Conservation (phyloP, 2,888 invertebrate genomes). For the Pinctada fucata region DNA sequence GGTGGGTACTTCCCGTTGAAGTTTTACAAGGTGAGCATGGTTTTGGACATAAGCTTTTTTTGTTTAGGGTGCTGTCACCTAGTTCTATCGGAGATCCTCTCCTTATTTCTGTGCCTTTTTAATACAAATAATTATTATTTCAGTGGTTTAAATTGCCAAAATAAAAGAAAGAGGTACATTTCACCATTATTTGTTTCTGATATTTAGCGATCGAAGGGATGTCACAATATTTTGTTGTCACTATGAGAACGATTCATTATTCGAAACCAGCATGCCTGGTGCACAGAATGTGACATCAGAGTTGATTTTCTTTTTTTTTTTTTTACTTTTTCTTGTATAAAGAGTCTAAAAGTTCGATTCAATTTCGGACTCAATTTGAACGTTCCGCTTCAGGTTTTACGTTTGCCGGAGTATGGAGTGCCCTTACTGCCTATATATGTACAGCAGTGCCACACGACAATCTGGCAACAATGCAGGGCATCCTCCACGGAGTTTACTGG, state of each 20-base stretch:
- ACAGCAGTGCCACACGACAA: constrained; percentile 47
- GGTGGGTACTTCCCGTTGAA: constrained; percentile 53
- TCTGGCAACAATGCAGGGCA: constrained; percentile 53
- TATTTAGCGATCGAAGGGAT: too few species aligned
- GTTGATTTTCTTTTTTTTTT: too few species aligned
- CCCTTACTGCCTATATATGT: constrained; percentile 50
- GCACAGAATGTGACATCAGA: too few species aligned
- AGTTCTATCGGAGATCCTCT: too few species aligned
- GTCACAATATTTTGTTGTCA: too few species aligned
- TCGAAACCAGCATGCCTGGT: too few species aligned
- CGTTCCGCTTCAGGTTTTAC: constrained; percentile 50
- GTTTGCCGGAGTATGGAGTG: constrained; percentile 56
- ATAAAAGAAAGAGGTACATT: background rate
- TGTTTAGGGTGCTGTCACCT: background rate
- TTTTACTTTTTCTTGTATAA: too few species aligned
- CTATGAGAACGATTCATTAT: too few species aligned
- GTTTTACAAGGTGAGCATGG: constrained; percentile 51
- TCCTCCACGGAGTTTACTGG: constrained; percentile 58
- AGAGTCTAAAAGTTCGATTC: too few species aligned
- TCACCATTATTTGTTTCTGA: too few species aligned
- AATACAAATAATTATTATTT: background rate
- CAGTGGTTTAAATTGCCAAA: background rate
- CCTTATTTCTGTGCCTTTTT: background rate
- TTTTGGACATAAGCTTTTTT: background rate
- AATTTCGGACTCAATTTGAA: too few species aligned